Base-by-base conservation (phyloP, 2,888 invertebrate species). In the Podabrus alpinus region DNA sequence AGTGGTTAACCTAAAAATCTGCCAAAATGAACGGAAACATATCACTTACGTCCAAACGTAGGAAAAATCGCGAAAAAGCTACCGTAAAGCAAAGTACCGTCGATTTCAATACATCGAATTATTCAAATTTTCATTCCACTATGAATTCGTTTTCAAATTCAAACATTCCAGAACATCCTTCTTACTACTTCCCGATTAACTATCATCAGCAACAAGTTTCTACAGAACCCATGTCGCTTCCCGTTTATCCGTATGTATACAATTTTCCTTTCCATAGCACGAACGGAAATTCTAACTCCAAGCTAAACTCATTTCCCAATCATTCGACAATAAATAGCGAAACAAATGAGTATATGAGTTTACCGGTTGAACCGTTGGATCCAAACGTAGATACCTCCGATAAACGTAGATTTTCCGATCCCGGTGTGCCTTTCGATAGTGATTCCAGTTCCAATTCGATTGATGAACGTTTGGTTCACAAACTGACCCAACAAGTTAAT, bases 401-500 rank as follows among this genome's bases (percentile, higher is more conserved):
- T 80, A 88, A 89, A 66, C 88, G 93, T 74, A 88, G 93, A 80
- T 93, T 89, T 80, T 93, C 93, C 75, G 93, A 93, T 84, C 93
- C 93, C 4, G 93, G 93, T 77, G 86, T 93, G 82, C 88, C 79
- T 76, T 89, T 82, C 75, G 87, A 83, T 72, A 86, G 86, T 79
- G 88, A 89, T 69, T 85, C 85, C 3, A 84, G 85, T 73, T 89
- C 90, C 0, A 92, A 91, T 69, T 89, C 89, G 11, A 88, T 90
- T 78, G 92, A 91, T 66, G 91, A 90, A 78, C 88, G 91, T 79
- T 85, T 92, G 66, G 86, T 93, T 64, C 87, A 91, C 68, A 91
- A 92, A 75, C 88, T 95, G 29, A 90, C 94, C 78, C 94, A 94
- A 82, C 94, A 95, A 88, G 93, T 95, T 79, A 89, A 91, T 82